Percentiles rank a stretch among this genome's conserved stretches.
Evolutionary conservation across 2,113 vertebrate species (phyloP).

Genomic region (Myodes glareolus): DNA sequence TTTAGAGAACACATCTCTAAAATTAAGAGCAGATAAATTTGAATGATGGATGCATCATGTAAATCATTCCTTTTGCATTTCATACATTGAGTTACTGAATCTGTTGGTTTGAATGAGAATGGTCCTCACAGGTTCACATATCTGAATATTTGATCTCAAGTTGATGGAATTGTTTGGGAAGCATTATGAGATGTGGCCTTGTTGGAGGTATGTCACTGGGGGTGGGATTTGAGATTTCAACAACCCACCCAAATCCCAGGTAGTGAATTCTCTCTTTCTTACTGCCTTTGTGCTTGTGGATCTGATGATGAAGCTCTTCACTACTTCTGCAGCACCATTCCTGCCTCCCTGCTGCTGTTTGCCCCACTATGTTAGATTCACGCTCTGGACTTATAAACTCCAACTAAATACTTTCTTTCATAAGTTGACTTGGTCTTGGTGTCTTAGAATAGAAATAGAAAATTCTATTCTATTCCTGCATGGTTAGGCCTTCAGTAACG

Average conservation of each 20-base stretch:
- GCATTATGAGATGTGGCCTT: neutral
- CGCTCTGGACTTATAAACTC: neutral
- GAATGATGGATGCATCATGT: accelerated
- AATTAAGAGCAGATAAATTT: neutral
- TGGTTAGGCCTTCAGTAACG: too few relatives aligned
- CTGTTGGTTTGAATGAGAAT: neutral
- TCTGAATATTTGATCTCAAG: neutral
- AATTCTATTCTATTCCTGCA: neutral
- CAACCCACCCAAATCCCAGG: neutral
- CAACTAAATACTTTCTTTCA: neutral
- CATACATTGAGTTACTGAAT: neutral
- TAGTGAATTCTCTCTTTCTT: neutral
- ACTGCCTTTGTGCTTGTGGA: neutral
- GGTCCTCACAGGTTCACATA: neutral
- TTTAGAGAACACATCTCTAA: neutral
- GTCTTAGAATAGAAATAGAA: neutral
- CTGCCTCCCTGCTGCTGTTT: neutral
- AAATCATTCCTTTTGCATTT: neutral
- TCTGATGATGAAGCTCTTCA: neutral
- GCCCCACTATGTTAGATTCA: neutral
- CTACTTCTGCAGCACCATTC: neutral
- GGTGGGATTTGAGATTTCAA: neutral
- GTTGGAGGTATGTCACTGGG: neutral
- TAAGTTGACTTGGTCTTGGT: neutral
- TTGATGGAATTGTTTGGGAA: neutral